Percentiles rank a stretch among this genome's conserved stretches.
Evolutionary conservation across 1,140 invertebrate genomes (phyloP).

Genomic region (Centruroides vittatus): DNA sequence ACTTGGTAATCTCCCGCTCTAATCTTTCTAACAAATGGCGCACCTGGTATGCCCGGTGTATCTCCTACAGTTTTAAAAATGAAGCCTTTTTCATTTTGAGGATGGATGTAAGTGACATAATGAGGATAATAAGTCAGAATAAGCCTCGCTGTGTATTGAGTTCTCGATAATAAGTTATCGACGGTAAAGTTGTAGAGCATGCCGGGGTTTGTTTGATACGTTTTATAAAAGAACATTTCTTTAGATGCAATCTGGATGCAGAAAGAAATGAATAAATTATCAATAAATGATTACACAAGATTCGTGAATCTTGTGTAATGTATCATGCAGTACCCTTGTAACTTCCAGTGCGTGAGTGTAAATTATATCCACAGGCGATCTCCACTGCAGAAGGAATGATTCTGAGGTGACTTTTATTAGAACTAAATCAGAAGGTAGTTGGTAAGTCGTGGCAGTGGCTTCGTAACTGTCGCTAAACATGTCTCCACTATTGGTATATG

Average conservation of each 20-base stretch:
- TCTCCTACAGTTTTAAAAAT: constrained; percentile 58
- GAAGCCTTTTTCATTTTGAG: constrained; percentile 42
- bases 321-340: constrained; percentile 4
- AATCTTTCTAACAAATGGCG: constrained; percentile 45
- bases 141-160: constrained; percentile 55
- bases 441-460: constrained; percentile 47
- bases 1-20: constrained; percentile 51
- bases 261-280: no score
- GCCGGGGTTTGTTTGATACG: constrained; percentile 6
- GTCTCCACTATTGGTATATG: constrained; percentile 49
- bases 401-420: constrained; percentile 38
- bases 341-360: constrained; percentile 13
- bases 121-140: constrained; percentile 46
- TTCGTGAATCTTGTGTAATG: no score
- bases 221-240: no score
- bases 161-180: constrained; percentile 46
- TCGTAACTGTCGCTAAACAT: constrained; percentile 45
- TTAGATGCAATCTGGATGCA: no score
- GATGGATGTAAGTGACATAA: constrained; percentile 46
- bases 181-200: constrained; percentile 17
- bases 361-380: constrained; percentile 27
- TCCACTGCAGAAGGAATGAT: constrained; percentile 46
- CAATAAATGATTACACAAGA: no score
- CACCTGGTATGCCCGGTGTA: constrained; percentile 22
- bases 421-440: constrained; percentile 45